phyloP scores from a whole-genome alignment of 1,140 invertebrate genomes.

The Aradophagus sp. region DNA sequence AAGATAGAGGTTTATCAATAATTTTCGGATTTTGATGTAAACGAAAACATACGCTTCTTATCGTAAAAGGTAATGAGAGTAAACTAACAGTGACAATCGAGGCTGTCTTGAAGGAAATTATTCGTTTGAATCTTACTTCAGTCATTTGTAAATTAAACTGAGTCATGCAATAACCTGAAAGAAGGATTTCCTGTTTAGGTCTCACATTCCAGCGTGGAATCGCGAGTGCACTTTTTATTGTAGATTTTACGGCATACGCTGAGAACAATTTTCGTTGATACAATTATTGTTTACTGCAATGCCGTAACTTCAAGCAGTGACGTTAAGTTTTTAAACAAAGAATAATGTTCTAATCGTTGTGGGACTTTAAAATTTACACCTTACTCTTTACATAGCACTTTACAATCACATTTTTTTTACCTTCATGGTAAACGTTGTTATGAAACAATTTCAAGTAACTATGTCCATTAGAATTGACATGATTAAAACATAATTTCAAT shows the following conservation, averaged over 20 bases:
- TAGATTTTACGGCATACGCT: slow-evolving; percentile 39
- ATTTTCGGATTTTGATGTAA: neutral
- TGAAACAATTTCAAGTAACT: no score
- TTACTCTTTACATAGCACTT: no score
- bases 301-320: slow-evolving; percentile 14
- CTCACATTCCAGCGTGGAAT: slow-evolving; percentile 52
- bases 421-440: no score
- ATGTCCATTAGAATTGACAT: no score
- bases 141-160: slow-evolving; percentile 67
- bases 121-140: slow-evolving; percentile 65
- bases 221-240: slow-evolving; percentile 48
- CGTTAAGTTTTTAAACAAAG: no score
- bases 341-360: no score
- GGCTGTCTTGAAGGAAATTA: slow-evolving; percentile 60
- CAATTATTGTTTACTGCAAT: slow-evolving; percentile 31
- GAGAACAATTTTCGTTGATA: slow-evolving; percentile 48
- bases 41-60: slow-evolving; percentile 33
- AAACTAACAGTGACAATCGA: slow-evolving; percentile 56
- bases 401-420: no score
- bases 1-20: no score
- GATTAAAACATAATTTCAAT: no score
- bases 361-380: no score
- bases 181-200: slow-evolving; percentile 75
- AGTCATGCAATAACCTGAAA: slow-evolving; percentile 73
- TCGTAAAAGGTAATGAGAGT: slow-evolving; percentile 47